Conservation (phyloP, 2,888 invertebrate genomes). For the Cerastoderma edule region DNA sequence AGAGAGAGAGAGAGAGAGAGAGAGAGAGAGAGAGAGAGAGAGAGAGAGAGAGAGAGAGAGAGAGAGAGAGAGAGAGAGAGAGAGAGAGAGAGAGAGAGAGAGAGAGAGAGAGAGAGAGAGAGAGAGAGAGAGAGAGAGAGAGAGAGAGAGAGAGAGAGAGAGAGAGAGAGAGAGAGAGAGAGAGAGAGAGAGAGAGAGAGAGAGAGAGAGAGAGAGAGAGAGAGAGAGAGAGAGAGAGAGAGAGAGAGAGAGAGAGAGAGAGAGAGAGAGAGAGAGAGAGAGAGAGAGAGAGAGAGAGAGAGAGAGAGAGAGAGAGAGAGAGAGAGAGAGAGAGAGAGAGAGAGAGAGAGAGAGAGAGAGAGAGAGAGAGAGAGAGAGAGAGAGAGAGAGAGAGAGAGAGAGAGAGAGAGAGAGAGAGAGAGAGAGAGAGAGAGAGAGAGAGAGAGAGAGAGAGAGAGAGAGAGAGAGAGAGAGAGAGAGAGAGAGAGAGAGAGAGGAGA, state of each 20-base stretch:
- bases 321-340: constrained; percentile 5
- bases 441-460: no score
- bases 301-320: constrained; percentile 5
- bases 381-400: no score
- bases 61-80: constrained; percentile 14
- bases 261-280: constrained; percentile 5
- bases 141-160: constrained; percentile 3
- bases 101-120: constrained; percentile 8
- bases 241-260: constrained; percentile 5
- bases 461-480: no score
- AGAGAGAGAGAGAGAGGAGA: no score
- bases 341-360: constrained; percentile 5
- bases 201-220: constrained; percentile 5
- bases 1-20: constrained; percentile 13
- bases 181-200: background rate
- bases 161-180: constrained; percentile 2
- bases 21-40: constrained; percentile 9
- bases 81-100: constrained; percentile 9
- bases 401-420: no score
- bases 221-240: constrained; percentile 5
- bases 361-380: constrained; percentile 5
- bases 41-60: constrained; percentile 18
- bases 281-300: constrained; percentile 5
- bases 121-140: constrained; percentile 8
- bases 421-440: no score